Conservation (phyloP, 1,140 invertebrate genomes). For the Pogonognathellus flavescens region DNA sequence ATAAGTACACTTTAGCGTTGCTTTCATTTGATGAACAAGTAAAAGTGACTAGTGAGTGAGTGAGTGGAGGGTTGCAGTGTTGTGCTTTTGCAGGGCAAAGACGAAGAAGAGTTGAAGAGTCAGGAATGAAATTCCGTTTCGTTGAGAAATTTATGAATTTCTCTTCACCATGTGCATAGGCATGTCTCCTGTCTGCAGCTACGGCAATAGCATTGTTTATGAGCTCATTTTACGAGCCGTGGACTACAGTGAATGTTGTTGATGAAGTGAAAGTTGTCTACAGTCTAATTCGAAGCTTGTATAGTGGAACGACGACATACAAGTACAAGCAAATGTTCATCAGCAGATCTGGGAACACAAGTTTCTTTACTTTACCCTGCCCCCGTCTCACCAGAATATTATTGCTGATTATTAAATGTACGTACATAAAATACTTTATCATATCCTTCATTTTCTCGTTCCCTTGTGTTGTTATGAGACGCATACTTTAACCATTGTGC, state of each 20-base stretch:
- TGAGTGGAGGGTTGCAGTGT: no score
- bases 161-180: constrained; percentile 29
- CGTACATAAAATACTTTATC: constrained; percentile 40
- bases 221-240: constrained; percentile 46
- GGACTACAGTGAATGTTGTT: constrained; percentile 42
- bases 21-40: neutral
- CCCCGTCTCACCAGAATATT: constrained; percentile 3
- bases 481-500: constrained; percentile 30
- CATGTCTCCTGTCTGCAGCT: constrained; percentile 38
- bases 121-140: constrained; percentile 33
- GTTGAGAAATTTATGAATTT: constrained; percentile 55
- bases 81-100: constrained; percentile 4
- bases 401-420: constrained; percentile 39
- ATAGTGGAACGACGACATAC: constrained; percentile 6
- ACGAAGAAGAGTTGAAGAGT: neutral
- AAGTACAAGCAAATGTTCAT: neutral
- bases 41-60: constrained; percentile 30
- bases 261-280: constrained; percentile 58
- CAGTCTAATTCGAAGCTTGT: constrained; percentile 1
- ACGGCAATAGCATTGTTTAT: constrained; percentile 52
- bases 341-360: neutral
- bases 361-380: constrained; percentile 1
- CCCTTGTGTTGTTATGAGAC: constrained; percentile 1
- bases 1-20: neutral
- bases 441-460: no score